These are phyloP conservation scores for Dolichomitus sp. DNA, from an alignment of 2,888 invertebrate species.

Conservation along the genomic window DNA sequence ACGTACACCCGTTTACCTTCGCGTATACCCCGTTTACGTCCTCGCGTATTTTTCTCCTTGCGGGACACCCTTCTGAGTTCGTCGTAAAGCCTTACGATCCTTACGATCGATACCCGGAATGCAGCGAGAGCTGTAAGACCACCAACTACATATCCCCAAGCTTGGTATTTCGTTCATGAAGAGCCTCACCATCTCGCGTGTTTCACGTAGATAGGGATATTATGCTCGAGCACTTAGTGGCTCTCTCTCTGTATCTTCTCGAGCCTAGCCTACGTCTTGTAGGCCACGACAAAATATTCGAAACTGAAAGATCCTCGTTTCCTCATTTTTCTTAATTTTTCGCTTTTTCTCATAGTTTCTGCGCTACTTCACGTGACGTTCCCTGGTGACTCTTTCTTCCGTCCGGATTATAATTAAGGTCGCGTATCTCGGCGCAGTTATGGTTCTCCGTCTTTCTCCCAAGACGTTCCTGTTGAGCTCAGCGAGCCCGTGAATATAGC, in stretches of 20 bases:
- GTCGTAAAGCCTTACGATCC: slow-evolving; percentile 69
- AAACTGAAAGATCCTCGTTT: slow-evolving; percentile 40
- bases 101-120: slow-evolving; percentile 60
- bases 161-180: slow-evolving; percentile 43
- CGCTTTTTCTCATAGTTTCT: slow-evolving; percentile 10
- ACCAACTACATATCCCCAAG: neutral
- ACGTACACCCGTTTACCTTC: slow-evolving; percentile 69
- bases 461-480: slow-evolving; percentile 17
- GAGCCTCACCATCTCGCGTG: slow-evolving; percentile 52
- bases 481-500: slow-evolving; percentile 8
- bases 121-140: slow-evolving; percentile 1
- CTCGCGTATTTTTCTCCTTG: slow-evolving; percentile 53
- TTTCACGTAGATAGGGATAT: slow-evolving; percentile 66
- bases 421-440: slow-evolving; percentile 9
- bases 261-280: slow-evolving; percentile 16
- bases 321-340: slow-evolving; percentile 1
- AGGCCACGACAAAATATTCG: slow-evolving; percentile 22
- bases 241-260: slow-evolving; percentile 11
- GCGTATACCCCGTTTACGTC: slow-evolving; percentile 57
- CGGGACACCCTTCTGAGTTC: slow-evolving; percentile 39
- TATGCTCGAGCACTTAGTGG: slow-evolving; percentile 60
- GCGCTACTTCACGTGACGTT: slow-evolving; percentile 5
- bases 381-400: slow-evolving; percentile 17
- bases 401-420: slow-evolving; percentile 46
- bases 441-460: neutral